Percentiles rank a stretch among this genome's conserved stretches.
Evolutionary conservation across 2,113 vertebrate genomes (phyloP).

Genomic region (Gadus chalcogrammus): DNA sequence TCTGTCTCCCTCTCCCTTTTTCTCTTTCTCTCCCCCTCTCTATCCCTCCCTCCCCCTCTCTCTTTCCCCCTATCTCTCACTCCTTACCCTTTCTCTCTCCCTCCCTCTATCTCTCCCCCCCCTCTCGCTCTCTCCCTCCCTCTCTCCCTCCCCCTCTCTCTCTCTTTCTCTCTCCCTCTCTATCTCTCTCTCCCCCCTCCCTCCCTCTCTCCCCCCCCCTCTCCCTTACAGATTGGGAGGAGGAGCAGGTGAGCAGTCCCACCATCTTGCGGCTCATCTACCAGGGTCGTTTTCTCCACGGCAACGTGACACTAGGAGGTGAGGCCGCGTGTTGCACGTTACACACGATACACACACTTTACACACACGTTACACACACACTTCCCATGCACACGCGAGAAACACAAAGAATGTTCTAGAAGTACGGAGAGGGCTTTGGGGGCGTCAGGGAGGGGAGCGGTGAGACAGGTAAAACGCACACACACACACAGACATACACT

Average conservation of each 20-base stretch:
- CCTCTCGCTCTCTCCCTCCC: constrained; percentile 24
- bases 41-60: constrained; percentile 7
- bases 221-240: constrained; percentile 86
- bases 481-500: too few relatives aligned
- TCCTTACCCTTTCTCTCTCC: too few relatives aligned
- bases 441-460: too few relatives aligned
- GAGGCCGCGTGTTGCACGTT: constrained; percentile 41
- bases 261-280: constrained; percentile 97
- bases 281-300: constrained; percentile 97
- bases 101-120: constrained; percentile 24
- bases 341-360: too few relatives aligned
- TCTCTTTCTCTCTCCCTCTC: constrained; percentile 10
- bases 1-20: background rate
- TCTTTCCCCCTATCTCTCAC: constrained; percentile 1
- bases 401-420: background rate
- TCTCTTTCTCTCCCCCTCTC: constrained; percentile 10
- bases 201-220: background rate
- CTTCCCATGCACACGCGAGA: too few relatives aligned
- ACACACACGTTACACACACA: too few relatives aligned
- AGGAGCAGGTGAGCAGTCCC: constrained; percentile 97
- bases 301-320: constrained; percentile 99
- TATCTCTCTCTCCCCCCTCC: constrained; percentile 10
- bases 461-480: background rate
- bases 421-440: too few relatives aligned
- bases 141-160: background rate